Conservation (phyloP, 2,888 invertebrate genomes). For the Erebia epiphron region DNA sequence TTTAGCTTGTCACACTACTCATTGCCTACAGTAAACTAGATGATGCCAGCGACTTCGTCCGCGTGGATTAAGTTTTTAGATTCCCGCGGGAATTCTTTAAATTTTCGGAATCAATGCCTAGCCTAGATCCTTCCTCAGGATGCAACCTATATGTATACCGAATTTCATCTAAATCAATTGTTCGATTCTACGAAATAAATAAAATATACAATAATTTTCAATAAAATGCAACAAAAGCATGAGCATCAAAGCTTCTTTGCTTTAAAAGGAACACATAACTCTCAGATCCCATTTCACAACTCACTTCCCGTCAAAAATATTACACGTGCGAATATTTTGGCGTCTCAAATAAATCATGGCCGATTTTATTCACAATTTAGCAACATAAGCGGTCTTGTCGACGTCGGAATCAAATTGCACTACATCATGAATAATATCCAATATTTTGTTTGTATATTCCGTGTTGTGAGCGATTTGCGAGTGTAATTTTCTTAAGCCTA, state of each 20-base stretch:
- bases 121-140: too few species aligned
- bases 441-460: conserved; percentile 55
- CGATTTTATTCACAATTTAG: conserved; percentile 56
- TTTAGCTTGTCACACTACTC: too few species aligned
- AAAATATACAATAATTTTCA: too few species aligned
- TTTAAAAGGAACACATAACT: conserved; percentile 26
- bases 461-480: conserved; percentile 36
- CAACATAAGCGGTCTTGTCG: conserved; percentile 48
- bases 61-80: too few species aligned
- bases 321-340: conserved; percentile 35
- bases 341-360: conserved; percentile 40
- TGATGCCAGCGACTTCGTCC: too few species aligned
- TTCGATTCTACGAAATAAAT: too few species aligned
- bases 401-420: conserved; percentile 52
- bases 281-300: conserved; percentile 33
- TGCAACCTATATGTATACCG: too few species aligned
- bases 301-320: conserved; percentile 31
- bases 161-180: too few species aligned
- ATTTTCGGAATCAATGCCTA: too few species aligned
- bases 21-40: too few species aligned
- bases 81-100: too few species aligned
- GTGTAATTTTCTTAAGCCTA: conserved; percentile 2
- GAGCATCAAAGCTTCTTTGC: conserved; percentile 12
- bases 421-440: conserved; percentile 54
- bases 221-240: background rate